phyloP scores from a whole-genome alignment of 2,888 invertebrate genomes.

The Rhorus exstirpatorius region DNA sequence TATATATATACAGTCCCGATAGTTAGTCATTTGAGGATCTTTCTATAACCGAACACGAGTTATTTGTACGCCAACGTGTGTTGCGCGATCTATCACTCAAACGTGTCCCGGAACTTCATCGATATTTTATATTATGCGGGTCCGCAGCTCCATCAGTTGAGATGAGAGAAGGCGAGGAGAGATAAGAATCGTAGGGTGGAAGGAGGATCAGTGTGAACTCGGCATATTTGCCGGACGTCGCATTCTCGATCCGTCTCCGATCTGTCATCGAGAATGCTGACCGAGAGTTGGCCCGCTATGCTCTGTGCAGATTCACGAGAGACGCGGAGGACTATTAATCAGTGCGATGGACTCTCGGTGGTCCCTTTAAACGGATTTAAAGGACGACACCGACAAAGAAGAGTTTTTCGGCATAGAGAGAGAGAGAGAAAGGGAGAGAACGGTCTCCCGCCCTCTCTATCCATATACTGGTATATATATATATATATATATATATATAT shows the following conservation, averaged over 20 bases:
- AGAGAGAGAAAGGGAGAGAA: constrained; percentile 31
- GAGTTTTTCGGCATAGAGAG: constrained; percentile 72
- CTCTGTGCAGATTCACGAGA: constrained; percentile 58
- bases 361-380: constrained; percentile 83
- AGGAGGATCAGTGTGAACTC: constrained; percentile 78
- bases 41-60: too few relatives aligned
- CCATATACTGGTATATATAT: constrained; percentile 34
- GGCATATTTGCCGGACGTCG: constrained; percentile 81
- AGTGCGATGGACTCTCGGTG: constrained; percentile 80
- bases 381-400: constrained; percentile 81
- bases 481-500: too few relatives aligned
- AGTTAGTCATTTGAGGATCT: too few relatives aligned
- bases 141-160: not conserved
- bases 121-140: not conserved
- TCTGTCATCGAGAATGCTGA: constrained; percentile 67
- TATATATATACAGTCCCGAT: too few relatives aligned
- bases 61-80: too few relatives aligned
- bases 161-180: not conserved
- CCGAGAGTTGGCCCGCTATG: constrained; percentile 58
- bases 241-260: constrained; percentile 84
- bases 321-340: constrained; percentile 80
- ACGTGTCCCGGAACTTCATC: too few relatives aligned
- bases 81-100: too few relatives aligned
- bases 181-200: constrained; percentile 26
- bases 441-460: constrained; percentile 37